Conservation (phyloP, 2,888 invertebrate genomes). For the Tipula lateralis region DNA sequence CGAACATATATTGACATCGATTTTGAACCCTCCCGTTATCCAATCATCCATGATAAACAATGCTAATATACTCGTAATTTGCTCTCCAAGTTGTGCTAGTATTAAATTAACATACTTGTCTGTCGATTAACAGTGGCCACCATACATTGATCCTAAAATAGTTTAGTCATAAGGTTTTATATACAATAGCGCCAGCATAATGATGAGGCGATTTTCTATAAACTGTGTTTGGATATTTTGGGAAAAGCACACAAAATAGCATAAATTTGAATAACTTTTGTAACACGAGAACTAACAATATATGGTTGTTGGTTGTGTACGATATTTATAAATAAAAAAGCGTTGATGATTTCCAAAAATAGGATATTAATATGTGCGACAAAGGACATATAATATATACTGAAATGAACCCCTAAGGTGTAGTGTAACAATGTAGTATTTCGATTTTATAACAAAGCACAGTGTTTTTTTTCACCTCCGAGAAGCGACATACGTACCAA, state of each 20-base stretch:
- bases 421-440: neutral
- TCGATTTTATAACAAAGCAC: neutral
- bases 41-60: too few species aligned
- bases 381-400: neutral
- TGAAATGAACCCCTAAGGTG: neutral
- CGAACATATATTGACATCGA: too few species aligned
- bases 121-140: neutral
- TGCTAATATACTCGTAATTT: too few species aligned
- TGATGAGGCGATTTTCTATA: neutral
- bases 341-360: neutral
- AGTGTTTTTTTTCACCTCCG: neutral
- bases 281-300: neutral
- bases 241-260: neutral
- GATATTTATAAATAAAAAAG: neutral
- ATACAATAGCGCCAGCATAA: neutral
- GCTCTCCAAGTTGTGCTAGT: neutral
- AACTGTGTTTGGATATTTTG: neutral
- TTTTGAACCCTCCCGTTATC: too few species aligned
- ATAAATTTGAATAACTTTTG: slow-evolving; percentile 19
- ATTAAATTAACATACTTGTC: neutral
- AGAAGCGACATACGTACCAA: neutral
- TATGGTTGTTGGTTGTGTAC: neutral
- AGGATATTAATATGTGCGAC: neutral
- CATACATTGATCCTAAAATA: neutral
- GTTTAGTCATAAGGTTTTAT: neutral